phyloP scores from a whole-genome alignment of 2,113 vertebrate genomes.

The Gorilla gorilla region DNA sequence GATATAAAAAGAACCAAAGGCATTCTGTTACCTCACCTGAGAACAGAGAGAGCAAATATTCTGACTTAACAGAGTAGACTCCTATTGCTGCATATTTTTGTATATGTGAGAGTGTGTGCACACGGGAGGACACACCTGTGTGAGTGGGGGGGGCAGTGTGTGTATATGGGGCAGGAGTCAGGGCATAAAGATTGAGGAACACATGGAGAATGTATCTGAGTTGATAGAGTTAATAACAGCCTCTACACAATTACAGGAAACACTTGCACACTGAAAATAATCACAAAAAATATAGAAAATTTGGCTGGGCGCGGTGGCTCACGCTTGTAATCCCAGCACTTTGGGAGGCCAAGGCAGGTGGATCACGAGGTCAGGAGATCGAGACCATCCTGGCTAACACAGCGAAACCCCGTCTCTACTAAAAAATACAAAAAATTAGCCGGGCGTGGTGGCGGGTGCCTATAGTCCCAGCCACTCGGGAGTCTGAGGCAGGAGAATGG shows the following conservation, averaged over 20 bases:
- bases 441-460: fast-evolving
- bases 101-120: neutral
- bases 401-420: too few species aligned
- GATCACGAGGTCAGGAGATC: too few species aligned
- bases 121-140: neutral
- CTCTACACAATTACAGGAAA: neutral
- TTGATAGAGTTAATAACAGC: neutral
- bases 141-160: fast-evolving
- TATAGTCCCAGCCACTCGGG: too few species aligned
- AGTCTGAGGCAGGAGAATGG: too few species aligned
- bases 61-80: neutral
- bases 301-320: too few species aligned
- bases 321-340: too few species aligned
- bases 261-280: neutral
- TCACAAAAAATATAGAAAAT: neutral
- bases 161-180: neutral
- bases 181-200: neutral
- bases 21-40: neutral
- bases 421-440: too few species aligned
- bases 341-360: too few species aligned
- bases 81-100: neutral
- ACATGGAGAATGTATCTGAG: neutral
- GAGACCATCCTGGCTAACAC: too few species aligned
- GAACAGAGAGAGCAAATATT: neutral
- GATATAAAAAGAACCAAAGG: neutral